These are phyloP conservation scores for Drepana arcuata DNA, from an alignment of 1,140 invertebrate species.

Conservation along the genomic window DNA sequence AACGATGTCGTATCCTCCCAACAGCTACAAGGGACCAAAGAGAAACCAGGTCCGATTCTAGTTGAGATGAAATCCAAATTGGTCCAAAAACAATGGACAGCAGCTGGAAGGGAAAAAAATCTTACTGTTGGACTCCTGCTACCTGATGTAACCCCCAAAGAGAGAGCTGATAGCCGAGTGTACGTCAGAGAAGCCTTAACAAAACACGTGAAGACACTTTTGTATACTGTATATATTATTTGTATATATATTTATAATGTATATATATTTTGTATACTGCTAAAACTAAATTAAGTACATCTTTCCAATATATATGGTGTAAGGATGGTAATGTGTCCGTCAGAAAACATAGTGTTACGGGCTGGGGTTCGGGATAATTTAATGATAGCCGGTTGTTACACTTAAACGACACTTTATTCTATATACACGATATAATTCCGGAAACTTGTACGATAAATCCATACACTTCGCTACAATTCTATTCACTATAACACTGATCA, in stretches of 20 bases:
- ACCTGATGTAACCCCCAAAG: slow-evolving; percentile 9
- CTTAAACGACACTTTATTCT: too few species aligned
- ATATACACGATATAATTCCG: too few species aligned
- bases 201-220: slow-evolving; percentile 19
- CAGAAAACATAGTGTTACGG: too few species aligned
- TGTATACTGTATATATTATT: too few species aligned
- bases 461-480: too few species aligned
- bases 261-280: too few species aligned
- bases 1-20: slow-evolving; percentile 9
- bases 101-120: slow-evolving; percentile 10
- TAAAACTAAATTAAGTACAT: slow-evolving; percentile 13
- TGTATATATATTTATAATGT: too few species aligned
- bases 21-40: slow-evolving; percentile 9
- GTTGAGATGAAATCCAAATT: slow-evolving; percentile 14
- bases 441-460: too few species aligned
- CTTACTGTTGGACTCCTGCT: slow-evolving; percentile 14
- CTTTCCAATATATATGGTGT: slow-evolving; percentile 24
- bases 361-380: too few species aligned
- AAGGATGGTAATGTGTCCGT: slow-evolving; percentile 22
- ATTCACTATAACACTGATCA: too few species aligned
- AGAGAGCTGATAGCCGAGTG: slow-evolving; percentile 16
- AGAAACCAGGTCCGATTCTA: slow-evolving; percentile 15
- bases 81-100: slow-evolving; percentile 13
- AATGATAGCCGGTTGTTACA: too few species aligned
- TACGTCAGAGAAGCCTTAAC: slow-evolving; percentile 28